Conservation (phyloP, 2,888 invertebrate species). For the Agonopterix subpropinquella region DNA sequence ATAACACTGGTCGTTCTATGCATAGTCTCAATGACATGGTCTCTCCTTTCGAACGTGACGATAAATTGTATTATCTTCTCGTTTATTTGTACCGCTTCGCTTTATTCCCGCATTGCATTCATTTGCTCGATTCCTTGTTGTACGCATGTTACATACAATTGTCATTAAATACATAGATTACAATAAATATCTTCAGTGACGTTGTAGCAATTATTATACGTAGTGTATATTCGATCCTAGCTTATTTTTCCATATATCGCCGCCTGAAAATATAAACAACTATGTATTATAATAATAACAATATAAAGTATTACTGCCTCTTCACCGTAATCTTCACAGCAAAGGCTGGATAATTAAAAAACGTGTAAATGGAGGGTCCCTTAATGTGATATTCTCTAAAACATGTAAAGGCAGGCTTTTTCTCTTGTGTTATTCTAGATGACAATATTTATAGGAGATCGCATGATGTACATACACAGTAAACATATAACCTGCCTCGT, state of each 20-base stretch:
- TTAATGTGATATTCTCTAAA: no score
- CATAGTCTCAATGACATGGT: no score
- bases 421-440: conserved; percentile 33
- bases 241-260: conserved; percentile 10
- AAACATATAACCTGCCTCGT: conserved; percentile 39
- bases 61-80: not conserved
- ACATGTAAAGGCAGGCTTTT: conserved; percentile 34
- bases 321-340: conserved; percentile 2
- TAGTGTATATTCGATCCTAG: conserved; percentile 6
- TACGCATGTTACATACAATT: conserved; percentile 2
- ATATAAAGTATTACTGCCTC: not conserved
- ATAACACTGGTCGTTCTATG: no score
- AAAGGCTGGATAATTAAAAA: not conserved
- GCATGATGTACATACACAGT: conserved; percentile 54
- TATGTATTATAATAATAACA: not conserved
- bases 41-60: not conserved
- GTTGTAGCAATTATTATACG: conserved; percentile 1
- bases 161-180: conserved; percentile 4
- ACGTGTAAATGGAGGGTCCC: no score
- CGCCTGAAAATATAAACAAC: conserved; percentile 3
- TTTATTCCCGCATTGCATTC: conserved; percentile 6
- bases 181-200: conserved; percentile 1
- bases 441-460: conserved; percentile 33
- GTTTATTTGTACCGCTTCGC: conserved; percentile 3
- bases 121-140: not conserved